Percentiles rank a stretch among this genome's conserved stretches.
Conservation (phyloP, 2,888 invertebrate species). For the Ectemnius cavifrons region DNA sequence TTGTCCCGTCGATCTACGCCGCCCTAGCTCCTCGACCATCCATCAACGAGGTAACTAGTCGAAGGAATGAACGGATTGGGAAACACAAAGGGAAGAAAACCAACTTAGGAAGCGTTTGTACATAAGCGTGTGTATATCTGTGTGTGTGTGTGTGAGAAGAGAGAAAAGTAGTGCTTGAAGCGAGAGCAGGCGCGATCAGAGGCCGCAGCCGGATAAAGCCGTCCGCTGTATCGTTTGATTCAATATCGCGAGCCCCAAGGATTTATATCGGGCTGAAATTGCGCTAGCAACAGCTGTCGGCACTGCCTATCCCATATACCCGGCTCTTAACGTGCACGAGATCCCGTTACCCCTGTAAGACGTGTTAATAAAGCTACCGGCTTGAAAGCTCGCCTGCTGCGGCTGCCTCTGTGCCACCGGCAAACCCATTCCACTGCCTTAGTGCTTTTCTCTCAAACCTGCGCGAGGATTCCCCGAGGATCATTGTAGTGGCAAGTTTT, state of each 20-base stretch:
- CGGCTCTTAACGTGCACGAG: constrained; percentile 60
- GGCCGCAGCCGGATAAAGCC: constrained; percentile 51
- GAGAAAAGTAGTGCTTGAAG: constrained; percentile 5
- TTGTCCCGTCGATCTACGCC: constrained; percentile 43
- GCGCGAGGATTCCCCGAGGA: constrained; percentile 38
- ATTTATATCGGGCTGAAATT: constrained; percentile 72
- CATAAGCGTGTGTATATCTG: neutral
- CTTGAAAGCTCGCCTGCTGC: constrained; percentile 37
- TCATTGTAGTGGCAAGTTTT: constrained; percentile 50
- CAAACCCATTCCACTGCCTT: constrained; percentile 49
- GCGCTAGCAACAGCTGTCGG: constrained; percentile 71
- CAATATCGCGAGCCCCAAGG: constrained; percentile 66
- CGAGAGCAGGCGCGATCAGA: constrained; percentile 21
- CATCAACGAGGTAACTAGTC: constrained; percentile 61
- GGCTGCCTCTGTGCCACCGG: constrained; percentile 16
- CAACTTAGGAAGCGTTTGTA: no score
- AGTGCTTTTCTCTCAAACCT: constrained; percentile 28
- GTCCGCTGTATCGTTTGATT: constrained; percentile 66
- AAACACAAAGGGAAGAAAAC: no score
- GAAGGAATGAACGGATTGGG: constrained; percentile 14
- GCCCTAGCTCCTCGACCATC: constrained; percentile 40
- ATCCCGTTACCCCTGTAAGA: constrained; percentile 61
- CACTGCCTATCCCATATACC: constrained; percentile 53
- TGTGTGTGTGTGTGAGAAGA: neutral
- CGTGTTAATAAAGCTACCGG: constrained; percentile 66